These are phyloP conservation scores for Butorides virescens DNA, from an alignment of 2,113 vertebrate genomes.

Conservation along the genomic window DNA sequence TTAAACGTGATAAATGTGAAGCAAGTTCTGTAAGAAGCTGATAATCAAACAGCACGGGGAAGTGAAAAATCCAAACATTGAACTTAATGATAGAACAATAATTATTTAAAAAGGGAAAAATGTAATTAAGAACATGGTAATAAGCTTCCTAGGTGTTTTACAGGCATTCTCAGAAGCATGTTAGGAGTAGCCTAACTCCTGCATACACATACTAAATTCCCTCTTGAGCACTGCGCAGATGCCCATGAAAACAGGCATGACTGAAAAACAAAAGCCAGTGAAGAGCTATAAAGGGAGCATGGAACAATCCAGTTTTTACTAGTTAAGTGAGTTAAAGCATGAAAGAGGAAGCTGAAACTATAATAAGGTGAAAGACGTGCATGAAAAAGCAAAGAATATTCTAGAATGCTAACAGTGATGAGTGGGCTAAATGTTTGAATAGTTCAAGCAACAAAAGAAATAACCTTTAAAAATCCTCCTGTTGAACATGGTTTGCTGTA, in stretches of 20 bases:
- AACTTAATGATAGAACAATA: neutral
- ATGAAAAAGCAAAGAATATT: slow-evolving; percentile 26
- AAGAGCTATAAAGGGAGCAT: slow-evolving; percentile 11
- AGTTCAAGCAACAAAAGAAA: neutral
- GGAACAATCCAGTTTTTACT: slow-evolving; percentile 35
- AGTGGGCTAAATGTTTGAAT: neutral
- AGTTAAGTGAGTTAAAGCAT: slow-evolving; percentile 40
- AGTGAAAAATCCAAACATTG: neutral
- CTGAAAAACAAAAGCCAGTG: slow-evolving; percentile 48
- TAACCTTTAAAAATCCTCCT: neutral
- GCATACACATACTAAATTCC: neutral
- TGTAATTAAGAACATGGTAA: neutral
- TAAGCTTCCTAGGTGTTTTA: neutral
- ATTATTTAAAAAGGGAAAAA: neutral
- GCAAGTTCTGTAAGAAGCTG: neutral
- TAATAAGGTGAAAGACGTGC: neutral
- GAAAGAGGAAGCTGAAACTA: slow-evolving; percentile 11
- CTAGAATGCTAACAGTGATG: neutral
- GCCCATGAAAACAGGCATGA: slow-evolving; percentile 39
- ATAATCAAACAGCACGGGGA: neutral
- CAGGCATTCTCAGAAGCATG: neutral
- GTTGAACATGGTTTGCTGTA: neutral
- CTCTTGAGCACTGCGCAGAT: neutral
- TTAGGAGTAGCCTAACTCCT: neutral
- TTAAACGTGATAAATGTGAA: neutral